Conservation (phyloP, 2,888 invertebrate species). For the Orchesellides sinensis region DNA sequence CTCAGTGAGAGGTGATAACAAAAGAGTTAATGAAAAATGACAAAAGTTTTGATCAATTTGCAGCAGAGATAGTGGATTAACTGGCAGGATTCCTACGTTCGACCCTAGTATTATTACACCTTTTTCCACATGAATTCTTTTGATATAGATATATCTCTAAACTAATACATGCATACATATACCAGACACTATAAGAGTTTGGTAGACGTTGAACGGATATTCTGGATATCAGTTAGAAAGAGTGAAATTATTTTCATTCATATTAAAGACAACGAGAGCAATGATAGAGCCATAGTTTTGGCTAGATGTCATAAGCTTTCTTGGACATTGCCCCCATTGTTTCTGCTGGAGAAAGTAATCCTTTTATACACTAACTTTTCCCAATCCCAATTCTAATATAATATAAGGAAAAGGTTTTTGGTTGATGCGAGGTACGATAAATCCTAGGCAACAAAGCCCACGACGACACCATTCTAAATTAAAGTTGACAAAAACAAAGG, state of each 20-base stretch:
- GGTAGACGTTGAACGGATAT: no score
- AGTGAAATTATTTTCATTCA: no score
- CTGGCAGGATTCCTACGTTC: neutral
- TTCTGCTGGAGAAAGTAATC: constrained; percentile 41
- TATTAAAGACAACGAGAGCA: no score
- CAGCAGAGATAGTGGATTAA: constrained; percentile 23
- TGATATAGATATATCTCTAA: neutral
- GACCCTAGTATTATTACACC: neutral
- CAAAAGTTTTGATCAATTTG: constrained; percentile 24
- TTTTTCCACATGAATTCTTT: neutral
- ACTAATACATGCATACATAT: no score
- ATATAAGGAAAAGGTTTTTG: constrained; percentile 19
- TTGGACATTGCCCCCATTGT: constrained; percentile 37
- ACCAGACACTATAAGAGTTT: no score
- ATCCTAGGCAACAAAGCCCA: constrained; percentile 60
- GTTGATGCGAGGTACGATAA: constrained; percentile 52
- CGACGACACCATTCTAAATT: constrained; percentile 64
- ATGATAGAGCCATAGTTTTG: no score
- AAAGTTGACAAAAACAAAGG: constrained; percentile 68
- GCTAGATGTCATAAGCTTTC: constrained; percentile 11
- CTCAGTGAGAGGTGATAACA: neutral
- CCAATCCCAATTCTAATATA: constrained; percentile 29
- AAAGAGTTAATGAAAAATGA: constrained; percentile 13
- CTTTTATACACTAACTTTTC: constrained; percentile 26
- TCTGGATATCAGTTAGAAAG: no score